Evolutionary conservation across 2,797 vertebrate genomes (phyloP), one percentile per base, ranked within the genome.

Genomic region (Anomalospiza imberbis): DNA sequence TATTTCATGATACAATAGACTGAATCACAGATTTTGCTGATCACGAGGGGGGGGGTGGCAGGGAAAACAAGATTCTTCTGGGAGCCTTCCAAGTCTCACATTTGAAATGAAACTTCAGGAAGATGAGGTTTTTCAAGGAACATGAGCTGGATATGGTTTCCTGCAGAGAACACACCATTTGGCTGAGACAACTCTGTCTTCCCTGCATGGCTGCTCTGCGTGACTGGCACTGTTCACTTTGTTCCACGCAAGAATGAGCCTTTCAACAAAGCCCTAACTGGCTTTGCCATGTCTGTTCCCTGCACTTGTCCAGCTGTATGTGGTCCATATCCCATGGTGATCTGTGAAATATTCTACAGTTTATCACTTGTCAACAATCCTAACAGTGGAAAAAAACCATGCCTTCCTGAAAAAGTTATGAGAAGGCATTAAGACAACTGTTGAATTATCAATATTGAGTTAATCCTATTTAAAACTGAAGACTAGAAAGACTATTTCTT

Each of bases 141-240:
- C 72, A 47, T 0, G 32, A 67, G 42, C 19, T 94, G 87, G 72
- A 54, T 61, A 26, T 3, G 40, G 72, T 45, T 81, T 65, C 76
- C 88, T 72, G 85, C 89, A 83, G 93, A 54, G 87, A 89, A n/a
- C 14, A 72, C 2, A 24, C 45, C 50, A 61, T 12, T 92, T 91
- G 84, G 91, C 89, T 4, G 12, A 67, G 42, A 54, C 2, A 3
- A 6, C 34, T 12, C 1, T 31, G 50, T 44, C 40, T 29, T 72
- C 82, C 50, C 65, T 83, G 89, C 78, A n/a, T 9, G 54, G 82
- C 72, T 83, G 91, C 72, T 88, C 75, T 29, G 67, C 2, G 1
- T 72, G 89, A 74, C 2, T 57, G 89, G 93, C 76, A n/a, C 68
- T 61, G 72, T 3, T 71, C 58, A 38, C 36, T 74, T 87, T 93